Evolutionary conservation across 53 echinoderm and acorn worm species (phyloP), one percentile per base, ranked within the genome.

Genomic region (Holothuria scabra): DNA sequence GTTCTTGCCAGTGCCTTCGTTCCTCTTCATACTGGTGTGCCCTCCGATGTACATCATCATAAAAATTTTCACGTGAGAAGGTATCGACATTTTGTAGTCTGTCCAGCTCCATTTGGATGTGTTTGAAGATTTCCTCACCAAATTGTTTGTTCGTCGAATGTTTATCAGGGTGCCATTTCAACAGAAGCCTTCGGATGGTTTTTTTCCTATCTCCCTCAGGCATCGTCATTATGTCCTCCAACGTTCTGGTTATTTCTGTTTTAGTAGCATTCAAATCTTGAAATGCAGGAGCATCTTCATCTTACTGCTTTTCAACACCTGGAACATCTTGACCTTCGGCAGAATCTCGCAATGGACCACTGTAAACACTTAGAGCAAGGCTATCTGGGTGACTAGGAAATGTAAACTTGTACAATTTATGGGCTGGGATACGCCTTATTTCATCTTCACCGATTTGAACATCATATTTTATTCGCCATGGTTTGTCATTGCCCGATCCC

Each of bases 151-250:
- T 76, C 1, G 28, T 79, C 20, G 76, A 83, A 48, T 93, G 84
- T 79, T 93, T 93, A 29, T 93, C 93, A 21, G 93, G 92, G 67
- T 92, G 93, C 93, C 93, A 93, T 65, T 85, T 87, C 19, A 63
- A 79, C 68, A 87, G 84, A 28, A 93, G 83, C 26, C 93, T 90
- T 18, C 57, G 46, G 28, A 93, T 21, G 26, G 81, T 80, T 74
- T 87, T 64, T 28, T 61, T 81, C 25, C 84, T 83, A 32, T 93
- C 93, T 21, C 75, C 81, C 46, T 79, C 65, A 22, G 81, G 85
- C 55, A 93, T 34, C 1, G 58, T 34, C 48, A 87, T 84, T 30
- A 78, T 80, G 19, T 90, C 90, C 46, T 28, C 30, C 6, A 76
- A 11, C 13, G 76, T 76, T 26, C 56, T 49, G 14, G 76, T 52